These are phyloP conservation scores for Tinea semifulvella DNA, from an alignment of 2,888 invertebrate genomes.

Conservation along the genomic window DNA sequence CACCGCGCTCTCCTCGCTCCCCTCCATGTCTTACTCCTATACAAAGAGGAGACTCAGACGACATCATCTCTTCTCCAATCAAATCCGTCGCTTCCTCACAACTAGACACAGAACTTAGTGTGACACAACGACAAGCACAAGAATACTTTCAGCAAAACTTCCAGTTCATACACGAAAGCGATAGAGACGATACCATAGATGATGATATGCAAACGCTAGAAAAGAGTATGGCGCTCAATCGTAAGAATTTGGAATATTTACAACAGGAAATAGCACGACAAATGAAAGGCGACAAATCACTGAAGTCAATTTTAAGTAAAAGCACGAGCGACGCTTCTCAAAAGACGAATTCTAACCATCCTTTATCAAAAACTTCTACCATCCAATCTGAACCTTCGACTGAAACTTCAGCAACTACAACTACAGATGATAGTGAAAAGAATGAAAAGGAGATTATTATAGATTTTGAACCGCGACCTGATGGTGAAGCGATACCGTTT, in stretches of 20 bases:
- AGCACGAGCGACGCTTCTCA: slow-evolving; percentile 55
- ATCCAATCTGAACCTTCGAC: slow-evolving; percentile 64
- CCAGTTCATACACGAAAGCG: slow-evolving; percentile 62
- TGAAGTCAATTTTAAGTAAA: slow-evolving; percentile 53
- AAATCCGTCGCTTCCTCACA: slow-evolving; percentile 53
- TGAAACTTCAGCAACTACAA: slow-evolving; percentile 59
- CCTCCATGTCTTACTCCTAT: slow-evolving; percentile 62
- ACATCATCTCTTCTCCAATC: slow-evolving; percentile 49
- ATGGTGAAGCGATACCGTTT: slow-evolving; percentile 71
- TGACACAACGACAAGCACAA: slow-evolving; percentile 50
- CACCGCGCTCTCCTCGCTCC: slow-evolving; percentile 76
- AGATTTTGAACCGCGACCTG: slow-evolving; percentile 82
- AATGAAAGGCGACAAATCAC: slow-evolving; percentile 42
- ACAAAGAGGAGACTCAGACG: slow-evolving; percentile 51
- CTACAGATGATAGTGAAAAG: slow-evolving; percentile 65
- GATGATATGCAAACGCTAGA: slow-evolving; percentile 61
- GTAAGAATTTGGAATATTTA: slow-evolving; percentile 56
- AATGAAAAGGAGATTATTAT: slow-evolving; percentile 85
- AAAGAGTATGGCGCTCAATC: slow-evolving; percentile 61
- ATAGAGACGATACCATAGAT: slow-evolving; percentile 60
- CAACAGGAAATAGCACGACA: slow-evolving; percentile 64
- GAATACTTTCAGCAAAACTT: slow-evolving; percentile 64
- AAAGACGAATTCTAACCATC: slow-evolving; percentile 49
- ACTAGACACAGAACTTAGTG: slow-evolving; percentile 52
- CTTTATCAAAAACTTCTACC: slow-evolving; percentile 57